These are phyloP conservation scores for Heliocidaris erythrogramma DNA, from an alignment of 35 echinoderm and acorn worm genomes.

Conservation along the genomic window DNA sequence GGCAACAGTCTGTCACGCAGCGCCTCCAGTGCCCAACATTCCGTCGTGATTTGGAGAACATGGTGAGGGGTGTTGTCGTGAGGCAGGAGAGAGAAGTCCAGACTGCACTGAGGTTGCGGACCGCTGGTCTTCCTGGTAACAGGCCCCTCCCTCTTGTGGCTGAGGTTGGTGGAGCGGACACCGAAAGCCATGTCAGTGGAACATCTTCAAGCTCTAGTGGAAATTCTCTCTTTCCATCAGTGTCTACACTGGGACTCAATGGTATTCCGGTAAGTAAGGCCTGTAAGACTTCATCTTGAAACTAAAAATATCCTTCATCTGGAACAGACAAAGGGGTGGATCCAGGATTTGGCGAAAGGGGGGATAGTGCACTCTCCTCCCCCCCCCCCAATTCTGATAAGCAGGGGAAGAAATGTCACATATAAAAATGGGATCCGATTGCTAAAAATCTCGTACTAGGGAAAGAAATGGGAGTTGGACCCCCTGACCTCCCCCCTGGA, in stretches of 20 bases:
- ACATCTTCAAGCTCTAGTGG: constrained; percentile 14
- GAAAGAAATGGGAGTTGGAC: too few species aligned
- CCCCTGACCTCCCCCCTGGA: too few species aligned
- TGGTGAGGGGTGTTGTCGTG: constrained; percentile 66
- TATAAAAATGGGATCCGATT: too few species aligned
- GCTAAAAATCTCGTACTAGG: too few species aligned
- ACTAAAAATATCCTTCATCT: not conserved
- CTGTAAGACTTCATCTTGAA: not conserved
- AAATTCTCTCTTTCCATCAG: constrained; percentile 16
- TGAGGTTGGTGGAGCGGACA: constrained; percentile 1
- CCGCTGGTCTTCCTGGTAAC: constrained; percentile 62
- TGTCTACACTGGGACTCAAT: not conserved
- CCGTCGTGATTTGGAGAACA: constrained; percentile 67
- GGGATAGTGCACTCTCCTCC: too few species aligned
- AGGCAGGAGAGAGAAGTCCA: constrained; percentile 81
- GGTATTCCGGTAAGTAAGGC: constrained; percentile 34
- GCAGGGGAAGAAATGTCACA: too few species aligned
- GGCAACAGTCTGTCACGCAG: constrained; percentile 60
- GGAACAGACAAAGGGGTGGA: not conserved
- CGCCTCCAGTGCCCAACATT: constrained; percentile 62
- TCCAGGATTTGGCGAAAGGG: not conserved
- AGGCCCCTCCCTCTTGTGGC: constrained; percentile 34
- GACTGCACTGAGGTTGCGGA: constrained; percentile 61
- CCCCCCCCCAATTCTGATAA: too few species aligned
- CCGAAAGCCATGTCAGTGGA: not conserved